Conservation (phyloP, 2,888 invertebrate species). For the Lepas anatifera region DNA sequence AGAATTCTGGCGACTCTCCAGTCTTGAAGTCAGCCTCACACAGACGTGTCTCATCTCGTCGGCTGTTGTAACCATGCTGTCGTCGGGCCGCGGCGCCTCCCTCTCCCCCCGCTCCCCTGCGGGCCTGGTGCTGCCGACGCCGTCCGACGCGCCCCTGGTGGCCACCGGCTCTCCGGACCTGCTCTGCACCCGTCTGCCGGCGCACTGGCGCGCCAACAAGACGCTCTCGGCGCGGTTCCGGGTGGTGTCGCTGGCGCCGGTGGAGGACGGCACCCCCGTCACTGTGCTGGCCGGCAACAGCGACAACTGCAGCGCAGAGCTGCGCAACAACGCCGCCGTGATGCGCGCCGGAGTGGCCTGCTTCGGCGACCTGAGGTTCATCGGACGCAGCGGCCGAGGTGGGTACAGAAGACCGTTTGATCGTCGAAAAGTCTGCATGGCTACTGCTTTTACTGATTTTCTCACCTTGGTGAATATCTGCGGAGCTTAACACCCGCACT, state of each 20-base stretch:
- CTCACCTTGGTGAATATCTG: no score
- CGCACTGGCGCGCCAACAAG: constrained; percentile 61
- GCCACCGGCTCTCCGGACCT: constrained; percentile 42
- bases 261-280: constrained; percentile 86
- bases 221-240: constrained; percentile 91
- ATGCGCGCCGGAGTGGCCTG: constrained; percentile 96
- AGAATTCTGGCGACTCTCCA: no score
- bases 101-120: no score
- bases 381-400: constrained; percentile 95
- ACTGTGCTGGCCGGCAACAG: constrained; percentile 92
- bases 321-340: constrained; percentile 85
- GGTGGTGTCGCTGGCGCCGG: constrained; percentile 79
- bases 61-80: no score
- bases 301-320: constrained; percentile 89
- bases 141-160: constrained; percentile 28
- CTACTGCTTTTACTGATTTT: no score
- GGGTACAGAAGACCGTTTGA: constrained; percentile 36
- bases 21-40: no score
- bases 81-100: no score
- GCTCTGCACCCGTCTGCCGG: constrained; percentile 41
- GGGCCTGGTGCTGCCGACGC: no score
- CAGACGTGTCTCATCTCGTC: no score
- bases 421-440: no score
- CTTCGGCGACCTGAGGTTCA: constrained; percentile 94
- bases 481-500: no score